A percentile compares a stretch with the other conserved stretches of the same genome.
These are phyloP conservation scores for Oligia fasciuncula DNA, from an alignment of 2,888 invertebrate species.

Conservation along the genomic window DNA sequence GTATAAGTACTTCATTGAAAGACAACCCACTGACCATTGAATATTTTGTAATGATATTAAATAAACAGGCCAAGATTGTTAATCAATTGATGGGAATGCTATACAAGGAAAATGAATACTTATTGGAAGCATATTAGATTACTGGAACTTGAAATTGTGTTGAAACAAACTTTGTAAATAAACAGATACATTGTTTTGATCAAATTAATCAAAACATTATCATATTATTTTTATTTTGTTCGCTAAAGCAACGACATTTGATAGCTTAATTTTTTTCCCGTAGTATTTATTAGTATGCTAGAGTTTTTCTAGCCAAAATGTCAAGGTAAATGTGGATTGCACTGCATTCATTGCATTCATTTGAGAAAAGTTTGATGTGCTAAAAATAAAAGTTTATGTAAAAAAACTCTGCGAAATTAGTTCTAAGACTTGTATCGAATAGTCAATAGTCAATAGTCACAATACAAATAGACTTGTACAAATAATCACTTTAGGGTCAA, in stretches of 20 bases:
- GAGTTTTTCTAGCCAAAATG: conserved; percentile 17
- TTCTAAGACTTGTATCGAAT: conserved; percentile 20
- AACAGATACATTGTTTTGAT: conserved; percentile 15
- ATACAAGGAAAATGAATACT: conserved; percentile 14
- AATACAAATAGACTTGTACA: conserved; percentile 16
- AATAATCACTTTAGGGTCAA: conserved; percentile 43
- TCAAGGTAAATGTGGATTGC: conserved; percentile 24
- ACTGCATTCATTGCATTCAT: background rate
- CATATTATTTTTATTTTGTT: background rate
- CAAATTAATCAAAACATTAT: conserved; percentile 9
- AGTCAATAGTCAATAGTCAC: background rate
- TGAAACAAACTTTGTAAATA: conserved; percentile 26
- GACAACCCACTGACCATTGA: too few species aligned
- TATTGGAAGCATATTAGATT: background rate
- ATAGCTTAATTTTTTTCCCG: background rate
- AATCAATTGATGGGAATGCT: background rate
- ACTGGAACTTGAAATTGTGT: background rate
- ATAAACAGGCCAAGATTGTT: background rate
- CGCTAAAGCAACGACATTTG: background rate
- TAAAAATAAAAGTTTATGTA: conserved; percentile 25
- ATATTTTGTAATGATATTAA: background rate
- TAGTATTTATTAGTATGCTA: background rate
- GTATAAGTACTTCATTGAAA: too few species aligned
- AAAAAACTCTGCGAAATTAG: conserved; percentile 48
- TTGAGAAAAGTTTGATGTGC: background rate